phyloP scores from a whole-genome alignment of 2,888 invertebrate genomes.

The Drosophila pseudotalamancana region DNA sequence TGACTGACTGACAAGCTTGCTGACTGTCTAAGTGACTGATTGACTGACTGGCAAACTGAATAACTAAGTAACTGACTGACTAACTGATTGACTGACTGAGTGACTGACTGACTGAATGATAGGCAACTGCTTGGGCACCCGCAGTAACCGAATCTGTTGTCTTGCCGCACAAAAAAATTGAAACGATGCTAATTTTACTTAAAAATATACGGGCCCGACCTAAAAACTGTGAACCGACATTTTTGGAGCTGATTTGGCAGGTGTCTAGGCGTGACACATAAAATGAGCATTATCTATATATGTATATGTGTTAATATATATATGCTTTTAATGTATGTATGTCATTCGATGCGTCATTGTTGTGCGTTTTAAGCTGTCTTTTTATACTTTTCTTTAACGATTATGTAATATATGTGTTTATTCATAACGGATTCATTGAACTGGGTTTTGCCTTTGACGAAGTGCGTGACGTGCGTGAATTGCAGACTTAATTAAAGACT shows the following conservation, averaged over 20 bases:
- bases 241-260: constrained; percentile 26
- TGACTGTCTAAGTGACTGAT: neutral
- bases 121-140: constrained; percentile 17
- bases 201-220: constrained; percentile 60
- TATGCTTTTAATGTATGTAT: neutral
- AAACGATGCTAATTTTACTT: constrained; percentile 48
- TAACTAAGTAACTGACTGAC: constrained; percentile 10
- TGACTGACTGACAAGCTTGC: constrained; percentile 15
- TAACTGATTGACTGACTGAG: constrained; percentile 6
- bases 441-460: constrained; percentile 20
- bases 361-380: no score
- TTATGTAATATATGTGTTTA: constrained; percentile 58
- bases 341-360: constrained; percentile 32
- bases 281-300: neutral
- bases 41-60: constrained; percentile 15
- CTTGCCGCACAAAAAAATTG: constrained; percentile 22
- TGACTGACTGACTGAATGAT: constrained; percentile 11
- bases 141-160: constrained; percentile 7
- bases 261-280: constrained; percentile 44
- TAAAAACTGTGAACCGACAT: constrained; percentile 29
- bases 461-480: constrained; percentile 66
- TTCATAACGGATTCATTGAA: constrained; percentile 56
- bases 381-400: neutral
- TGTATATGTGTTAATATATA: neutral
- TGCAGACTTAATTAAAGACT: constrained; percentile 41